Evolutionary conservation across 1,140 invertebrate genomes (phyloP), one percentile per base, ranked within the genome.

Genomic region (Nephila pilipes): DNA sequence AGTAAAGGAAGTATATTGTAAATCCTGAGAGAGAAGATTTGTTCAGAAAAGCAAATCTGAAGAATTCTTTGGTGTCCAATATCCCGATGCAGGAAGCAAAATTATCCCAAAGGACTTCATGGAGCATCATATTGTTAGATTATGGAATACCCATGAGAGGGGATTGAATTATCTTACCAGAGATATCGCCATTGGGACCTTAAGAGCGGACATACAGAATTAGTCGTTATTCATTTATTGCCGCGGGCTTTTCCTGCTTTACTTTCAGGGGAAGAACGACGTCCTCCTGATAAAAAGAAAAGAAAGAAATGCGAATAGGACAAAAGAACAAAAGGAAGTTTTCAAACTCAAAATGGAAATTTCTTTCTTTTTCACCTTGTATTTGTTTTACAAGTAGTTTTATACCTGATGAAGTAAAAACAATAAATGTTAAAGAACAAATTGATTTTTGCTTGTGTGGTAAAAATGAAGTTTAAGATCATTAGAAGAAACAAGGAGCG

Each of bases 61-160:
- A 75, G 29, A 36, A 75, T 75, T 75, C 25, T 75, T 75, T 14
- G 69, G 69, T 32, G 29, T 75, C 69, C 69, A 75, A 75, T 75
- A 75, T 75, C 69, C 29, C 29, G 69, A 32, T 32, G 25, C 69
- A 32, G 69, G 32, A 36, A 16, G 69, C 69, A 75, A 75, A 75
- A 32, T 75, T 18, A 75, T 75, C 69, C 29, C 69, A 18, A 16
- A 36, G 69, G 69, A 75, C 20, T 75, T 75, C 5, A 12, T 18
- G 14, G 69, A 36, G 69, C 69, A 32, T 36, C 69, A 16, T 75
- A 75, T 36, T 32, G 29, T 75, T 75, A 32, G 69, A 75, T 75
- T 75, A 75, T 32, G 69, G 29, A 75, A 75, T 75, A 18, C 69
- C 16, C 69, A 1, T 16, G 29, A 14, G 69, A 75, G 3, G 69